phyloP scores from a whole-genome alignment of 2,888 invertebrate species.

The Sussaba pulchella region DNA sequence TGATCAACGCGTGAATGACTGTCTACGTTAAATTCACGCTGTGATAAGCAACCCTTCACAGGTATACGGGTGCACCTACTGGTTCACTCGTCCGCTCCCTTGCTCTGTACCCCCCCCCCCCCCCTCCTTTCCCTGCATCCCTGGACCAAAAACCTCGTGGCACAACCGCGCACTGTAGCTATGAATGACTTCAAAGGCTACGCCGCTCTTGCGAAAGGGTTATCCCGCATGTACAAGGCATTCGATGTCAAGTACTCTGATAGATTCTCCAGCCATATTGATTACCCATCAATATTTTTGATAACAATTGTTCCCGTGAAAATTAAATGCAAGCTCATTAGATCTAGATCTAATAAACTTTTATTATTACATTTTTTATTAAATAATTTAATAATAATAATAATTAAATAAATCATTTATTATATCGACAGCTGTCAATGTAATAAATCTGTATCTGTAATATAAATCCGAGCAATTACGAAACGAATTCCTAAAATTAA shows the following conservation, averaged over 20 bases:
- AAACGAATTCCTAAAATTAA: neutral
- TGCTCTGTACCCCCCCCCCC: neutral
- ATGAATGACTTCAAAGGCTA: slow-evolving; percentile 60
- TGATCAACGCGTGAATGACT: slow-evolving; percentile 56
- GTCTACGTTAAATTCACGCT: slow-evolving; percentile 51
- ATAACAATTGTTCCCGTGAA: too few relatives aligned
- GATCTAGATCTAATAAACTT: too few relatives aligned
- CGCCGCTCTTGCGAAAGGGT: slow-evolving; percentile 36
- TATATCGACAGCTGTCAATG: too few relatives aligned
- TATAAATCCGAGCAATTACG: too few relatives aligned
- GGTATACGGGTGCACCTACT: neutral
- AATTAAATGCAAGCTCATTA: too few relatives aligned
- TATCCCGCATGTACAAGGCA: neutral
- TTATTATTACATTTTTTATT: too few relatives aligned
- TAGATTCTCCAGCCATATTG: neutral
- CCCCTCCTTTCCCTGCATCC: slow-evolving; percentile 4
- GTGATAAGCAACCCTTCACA: slow-evolving; percentile 36
- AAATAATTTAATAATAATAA: too few relatives aligned
- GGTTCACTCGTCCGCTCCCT: slow-evolving; percentile 28
- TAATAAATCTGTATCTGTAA: too few relatives aligned
- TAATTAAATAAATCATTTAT: too few relatives aligned
- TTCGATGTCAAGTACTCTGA: neutral
- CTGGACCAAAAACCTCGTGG: slow-evolving; percentile 21
- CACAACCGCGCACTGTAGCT: slow-evolving; percentile 18
- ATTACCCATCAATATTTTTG: too few relatives aligned